A percentile compares a stretch with the other conserved stretches of the same genome.
These are phyloP conservation scores for Piliocolobus tephrosceles DNA, from an alignment of 2,113 vertebrate genomes.

Conservation along the genomic window DNA sequence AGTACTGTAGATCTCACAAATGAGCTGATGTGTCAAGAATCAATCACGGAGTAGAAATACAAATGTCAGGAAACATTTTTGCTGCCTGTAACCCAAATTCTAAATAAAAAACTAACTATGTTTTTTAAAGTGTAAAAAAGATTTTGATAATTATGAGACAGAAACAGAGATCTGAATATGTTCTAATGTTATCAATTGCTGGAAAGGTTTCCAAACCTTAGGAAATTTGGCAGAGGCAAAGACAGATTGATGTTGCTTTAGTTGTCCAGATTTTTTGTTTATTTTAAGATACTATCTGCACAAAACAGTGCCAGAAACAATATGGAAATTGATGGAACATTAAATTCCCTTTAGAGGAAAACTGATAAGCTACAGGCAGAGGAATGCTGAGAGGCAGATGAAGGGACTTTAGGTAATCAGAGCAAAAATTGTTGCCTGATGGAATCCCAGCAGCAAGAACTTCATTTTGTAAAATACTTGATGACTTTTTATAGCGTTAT, in stretches of 20 bases:
- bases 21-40: background rate
- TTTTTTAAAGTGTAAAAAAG: background rate
- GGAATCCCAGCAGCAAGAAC: slow-evolving; percentile 73
- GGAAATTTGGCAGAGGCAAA: slow-evolving; percentile 29
- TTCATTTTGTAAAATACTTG: slow-evolving; percentile 77
- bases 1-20: slow-evolving; percentile 17
- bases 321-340: slow-evolving; percentile 57
- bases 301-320: background rate
- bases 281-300: slow-evolving; percentile 26
- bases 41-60: background rate
- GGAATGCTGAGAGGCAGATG: slow-evolving; percentile 77
- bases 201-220: background rate
- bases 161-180: background rate
- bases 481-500: slow-evolving; percentile 73
- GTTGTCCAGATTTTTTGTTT: slow-evolving; percentile 15
- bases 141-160: background rate
- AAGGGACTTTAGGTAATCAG: slow-evolving; percentile 80
- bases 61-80: background rate
- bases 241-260: slow-evolving; percentile 25
- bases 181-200: background rate
- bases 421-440: slow-evolving; percentile 80
- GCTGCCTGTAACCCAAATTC: background rate
- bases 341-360: slow-evolving; percentile 71
- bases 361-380: slow-evolving; percentile 53
- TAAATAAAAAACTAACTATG: slow-evolving; percentile 13